Percentiles rank a stretch among this genome's conserved stretches.
phyloP scores from a whole-genome alignment of 2,888 invertebrate species.

The Hybos culiciformis region DNA sequence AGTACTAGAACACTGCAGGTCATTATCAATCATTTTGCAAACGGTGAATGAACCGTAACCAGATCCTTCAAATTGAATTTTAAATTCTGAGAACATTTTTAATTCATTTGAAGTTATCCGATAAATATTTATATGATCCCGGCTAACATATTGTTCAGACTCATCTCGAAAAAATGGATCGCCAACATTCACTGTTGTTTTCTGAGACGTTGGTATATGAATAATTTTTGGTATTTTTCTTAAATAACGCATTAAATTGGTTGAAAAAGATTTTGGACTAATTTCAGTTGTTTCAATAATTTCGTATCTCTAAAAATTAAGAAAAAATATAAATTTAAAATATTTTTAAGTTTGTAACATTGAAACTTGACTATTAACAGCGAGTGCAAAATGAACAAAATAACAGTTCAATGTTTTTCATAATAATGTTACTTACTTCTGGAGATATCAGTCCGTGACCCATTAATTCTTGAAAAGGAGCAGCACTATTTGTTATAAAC shows the following conservation, averaged over 20 bases:
- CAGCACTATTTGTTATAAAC: slow-evolving; percentile 37
- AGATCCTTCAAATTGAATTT: slow-evolving; percentile 38
- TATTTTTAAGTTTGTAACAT: background rate
- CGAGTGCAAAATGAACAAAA: background rate
- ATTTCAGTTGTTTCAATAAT: slow-evolving; percentile 7
- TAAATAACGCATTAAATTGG: slow-evolving; percentile 1
- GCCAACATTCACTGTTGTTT: slow-evolving; percentile 7
- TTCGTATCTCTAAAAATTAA: slow-evolving; percentile 7
- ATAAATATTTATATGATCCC: slow-evolving; percentile 39
- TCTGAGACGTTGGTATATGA: slow-evolving; percentile 22
- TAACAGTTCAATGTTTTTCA: background rate
- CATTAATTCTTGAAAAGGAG: slow-evolving; percentile 36
- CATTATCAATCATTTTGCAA: slow-evolving; percentile 39
- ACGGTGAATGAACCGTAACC: slow-evolving; percentile 42
- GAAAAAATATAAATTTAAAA: background rate
- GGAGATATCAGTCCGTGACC: background rate
- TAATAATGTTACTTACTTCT: slow-evolving; percentile 7
- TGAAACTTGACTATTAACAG: too few species aligned
- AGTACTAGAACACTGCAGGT: slow-evolving; percentile 38
- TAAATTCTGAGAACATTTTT: slow-evolving; percentile 21
- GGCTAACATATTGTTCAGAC: slow-evolving; percentile 47
- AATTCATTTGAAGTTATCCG: slow-evolving; percentile 40
- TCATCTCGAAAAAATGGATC: slow-evolving; percentile 23
- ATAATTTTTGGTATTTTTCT: slow-evolving; percentile 24
- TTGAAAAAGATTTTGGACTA: slow-evolving; percentile 5